Conservation (phyloP, 2,888 invertebrate species). For the Napeogenes sylphis region DNA sequence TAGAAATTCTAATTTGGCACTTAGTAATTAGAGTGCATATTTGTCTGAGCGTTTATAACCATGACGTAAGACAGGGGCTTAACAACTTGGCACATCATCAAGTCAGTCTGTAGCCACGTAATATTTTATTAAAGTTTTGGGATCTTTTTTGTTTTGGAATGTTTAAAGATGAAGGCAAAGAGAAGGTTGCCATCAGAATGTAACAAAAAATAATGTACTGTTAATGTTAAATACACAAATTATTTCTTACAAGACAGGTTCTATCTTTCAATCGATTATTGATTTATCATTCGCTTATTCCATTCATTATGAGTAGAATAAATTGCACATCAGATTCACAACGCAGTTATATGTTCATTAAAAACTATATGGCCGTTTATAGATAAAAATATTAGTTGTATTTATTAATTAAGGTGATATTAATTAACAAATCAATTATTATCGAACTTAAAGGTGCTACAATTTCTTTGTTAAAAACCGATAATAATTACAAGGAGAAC, state of each 20-base stretch:
- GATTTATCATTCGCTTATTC: too few species aligned
- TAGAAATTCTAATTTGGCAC: conserved; percentile 17
- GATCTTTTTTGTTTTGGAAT: conserved; percentile 18
- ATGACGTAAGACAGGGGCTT: conserved; percentile 30
- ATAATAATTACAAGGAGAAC: too few species aligned
- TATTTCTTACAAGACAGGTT: not conserved
- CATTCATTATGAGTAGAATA: too few species aligned
- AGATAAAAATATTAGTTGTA: too few species aligned
- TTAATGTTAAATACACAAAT: not conserved
- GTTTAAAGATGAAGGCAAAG: conserved; percentile 8
- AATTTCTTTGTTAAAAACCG: too few species aligned
- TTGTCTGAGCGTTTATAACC: conserved; percentile 20
- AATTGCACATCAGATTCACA: too few species aligned
- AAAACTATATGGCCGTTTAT: too few species aligned
- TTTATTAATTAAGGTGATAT: too few species aligned
- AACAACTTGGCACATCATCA: conserved; percentile 36
- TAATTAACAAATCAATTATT: too few species aligned
- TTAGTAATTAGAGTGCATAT: conserved; percentile 27
- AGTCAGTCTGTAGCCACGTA: conserved; percentile 29
- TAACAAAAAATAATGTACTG: conserved; percentile 1
- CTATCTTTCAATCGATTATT: too few species aligned
- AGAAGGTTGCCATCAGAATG: conserved; percentile 18
- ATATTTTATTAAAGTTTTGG: conserved; percentile 22
- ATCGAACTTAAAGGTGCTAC: too few species aligned
- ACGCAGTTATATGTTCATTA: too few species aligned